These are phyloP conservation scores for Eupithecia subfuscata DNA, from an alignment of 2,888 invertebrate genomes.

Conservation along the genomic window DNA sequence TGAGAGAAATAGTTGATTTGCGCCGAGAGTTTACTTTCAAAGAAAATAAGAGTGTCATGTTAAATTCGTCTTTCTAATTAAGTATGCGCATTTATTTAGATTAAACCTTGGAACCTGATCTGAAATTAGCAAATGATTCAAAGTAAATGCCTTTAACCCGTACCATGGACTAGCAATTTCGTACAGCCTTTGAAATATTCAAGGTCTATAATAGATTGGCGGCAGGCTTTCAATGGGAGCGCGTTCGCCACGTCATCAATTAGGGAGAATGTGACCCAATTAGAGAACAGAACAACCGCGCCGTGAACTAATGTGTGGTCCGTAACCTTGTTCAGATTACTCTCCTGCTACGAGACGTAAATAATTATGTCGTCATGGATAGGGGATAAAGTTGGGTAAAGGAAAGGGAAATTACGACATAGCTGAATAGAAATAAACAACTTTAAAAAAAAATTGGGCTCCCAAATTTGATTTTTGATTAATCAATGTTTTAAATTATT, in stretches of 20 bases:
- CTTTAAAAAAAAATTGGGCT: too few species aligned
- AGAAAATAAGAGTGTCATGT: background rate
- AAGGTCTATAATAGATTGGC: conserved; percentile 40
- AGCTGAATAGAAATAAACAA: background rate
- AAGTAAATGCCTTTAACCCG: conserved; percentile 14
- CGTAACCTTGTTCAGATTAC: conserved; percentile 68
- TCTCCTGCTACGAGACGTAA: conserved; percentile 52
- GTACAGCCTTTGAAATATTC: conserved; percentile 38
- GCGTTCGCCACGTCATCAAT: conserved; percentile 68
- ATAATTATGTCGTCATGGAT: background rate
- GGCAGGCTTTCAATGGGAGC: conserved; percentile 51
- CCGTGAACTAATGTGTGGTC: conserved; percentile 70
- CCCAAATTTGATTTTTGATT: too few species aligned
- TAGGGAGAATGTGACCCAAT: conserved; percentile 76
- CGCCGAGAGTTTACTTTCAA: background rate
- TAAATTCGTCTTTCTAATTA: background rate
- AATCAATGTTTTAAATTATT: background rate
- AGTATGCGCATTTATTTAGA: conserved; percentile 5
- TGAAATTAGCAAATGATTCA: conserved; percentile 13
- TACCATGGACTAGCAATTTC: conserved; percentile 26
- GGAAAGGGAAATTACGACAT: background rate
- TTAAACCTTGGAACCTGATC: background rate
- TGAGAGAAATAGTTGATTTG: background rate
- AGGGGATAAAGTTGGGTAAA: background rate
- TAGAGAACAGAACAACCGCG: conserved; percentile 64